These are phyloP conservation scores for Heterochromis multidens DNA, from an alignment of 2,113 vertebrate genomes.

Conservation along the genomic window DNA sequence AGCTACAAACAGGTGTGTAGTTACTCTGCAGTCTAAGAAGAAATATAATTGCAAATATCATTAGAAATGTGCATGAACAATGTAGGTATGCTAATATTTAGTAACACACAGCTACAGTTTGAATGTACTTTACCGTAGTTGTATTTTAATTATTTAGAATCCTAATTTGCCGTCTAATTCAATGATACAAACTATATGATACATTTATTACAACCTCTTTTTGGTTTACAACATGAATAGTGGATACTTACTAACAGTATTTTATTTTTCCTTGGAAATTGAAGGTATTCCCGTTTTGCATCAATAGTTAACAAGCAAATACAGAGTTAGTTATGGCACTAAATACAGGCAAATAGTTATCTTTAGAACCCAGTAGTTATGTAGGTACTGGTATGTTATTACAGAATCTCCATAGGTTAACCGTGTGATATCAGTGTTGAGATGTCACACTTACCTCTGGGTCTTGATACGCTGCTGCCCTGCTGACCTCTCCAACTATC, in stretches of 20 bases:
- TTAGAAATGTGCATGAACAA: not conserved
- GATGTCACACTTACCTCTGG: constrained; percentile 69
- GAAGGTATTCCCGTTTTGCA: not conserved
- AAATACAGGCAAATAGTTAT: not conserved
- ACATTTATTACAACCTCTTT: no score
- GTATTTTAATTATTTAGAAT: not conserved
- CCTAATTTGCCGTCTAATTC: no score
- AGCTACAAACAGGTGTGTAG: no score
- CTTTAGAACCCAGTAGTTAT: not conserved
- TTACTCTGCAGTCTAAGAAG: no score
- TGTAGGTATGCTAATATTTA: not conserved
- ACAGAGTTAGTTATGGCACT: not conserved
- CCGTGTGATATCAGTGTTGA: not conserved
- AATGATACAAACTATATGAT: no score
- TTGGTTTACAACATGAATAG: no score
- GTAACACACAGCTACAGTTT: not conserved
- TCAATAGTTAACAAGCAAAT: not conserved
- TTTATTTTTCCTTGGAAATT: no score
- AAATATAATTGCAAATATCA: no score
- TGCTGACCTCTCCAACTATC: constrained; percentile 64
- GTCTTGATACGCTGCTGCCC: constrained; percentile 75
- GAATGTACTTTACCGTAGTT: not conserved
- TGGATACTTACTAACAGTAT: no score
- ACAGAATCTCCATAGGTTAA: not conserved
- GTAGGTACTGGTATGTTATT: not conserved